Percentiles rank a stretch among this genome's conserved stretches.
phyloP scores from a whole-genome alignment of 2,888 invertebrate species.

The Caenorhabditis auriculariae region DNA sequence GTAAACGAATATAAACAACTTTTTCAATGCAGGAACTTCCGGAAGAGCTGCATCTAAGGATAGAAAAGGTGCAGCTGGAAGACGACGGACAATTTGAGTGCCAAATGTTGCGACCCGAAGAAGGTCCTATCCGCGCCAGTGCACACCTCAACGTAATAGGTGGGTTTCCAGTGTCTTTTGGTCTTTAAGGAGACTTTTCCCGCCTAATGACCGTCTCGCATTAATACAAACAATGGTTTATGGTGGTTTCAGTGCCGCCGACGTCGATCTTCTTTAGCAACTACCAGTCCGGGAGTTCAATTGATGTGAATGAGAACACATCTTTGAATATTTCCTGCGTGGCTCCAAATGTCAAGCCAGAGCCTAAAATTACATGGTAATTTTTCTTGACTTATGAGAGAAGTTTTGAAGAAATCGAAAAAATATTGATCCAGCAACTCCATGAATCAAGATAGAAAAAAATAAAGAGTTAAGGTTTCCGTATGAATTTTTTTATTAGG shows the following conservation, averaged over 20 bases:
- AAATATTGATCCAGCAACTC: no score
- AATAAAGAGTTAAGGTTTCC: no score
- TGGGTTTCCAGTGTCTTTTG: constrained; percentile 12
- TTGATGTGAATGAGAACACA: constrained; percentile 56
- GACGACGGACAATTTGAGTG: constrained; percentile 96
- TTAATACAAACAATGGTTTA: constrained; percentile 5
- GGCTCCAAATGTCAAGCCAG: constrained; percentile 54
- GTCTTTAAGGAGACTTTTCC: not conserved
- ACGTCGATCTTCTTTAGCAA: constrained; percentile 42
- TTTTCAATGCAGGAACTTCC: constrained; percentile 42
- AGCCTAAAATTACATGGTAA: constrained; percentile 45
- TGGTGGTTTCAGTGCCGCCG: constrained; percentile 52
- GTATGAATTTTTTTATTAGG: no score
- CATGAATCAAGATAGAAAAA: no score
- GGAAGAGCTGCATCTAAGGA: constrained; percentile 56
- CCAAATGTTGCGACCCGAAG: constrained; percentile 73
- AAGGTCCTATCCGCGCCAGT: constrained; percentile 49
- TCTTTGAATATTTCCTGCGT: constrained; percentile 58
- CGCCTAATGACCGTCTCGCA: not conserved
- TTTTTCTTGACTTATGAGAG: no score
- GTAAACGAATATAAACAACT: not conserved
- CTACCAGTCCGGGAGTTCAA: constrained; percentile 45
- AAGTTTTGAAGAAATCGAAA: no score
- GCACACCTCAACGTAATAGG: constrained; percentile 56
- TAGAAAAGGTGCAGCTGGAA: constrained; percentile 72